phyloP scores from a whole-genome alignment of 2,888 invertebrate genomes.

The Cryptus armator region DNA sequence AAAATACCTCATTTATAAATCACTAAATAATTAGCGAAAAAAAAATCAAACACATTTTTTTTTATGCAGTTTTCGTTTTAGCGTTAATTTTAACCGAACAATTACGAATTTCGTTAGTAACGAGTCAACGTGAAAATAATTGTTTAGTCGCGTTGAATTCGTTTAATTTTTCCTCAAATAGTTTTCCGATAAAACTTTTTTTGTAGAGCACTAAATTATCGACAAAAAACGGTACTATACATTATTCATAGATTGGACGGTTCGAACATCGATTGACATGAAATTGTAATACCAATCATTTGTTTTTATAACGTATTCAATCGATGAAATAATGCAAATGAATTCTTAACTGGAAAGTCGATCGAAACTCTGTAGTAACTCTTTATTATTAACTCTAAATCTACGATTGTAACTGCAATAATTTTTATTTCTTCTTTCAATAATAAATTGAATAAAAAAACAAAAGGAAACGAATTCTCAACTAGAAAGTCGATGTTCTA shows the following conservation, averaged over 20 bases:
- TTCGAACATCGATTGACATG: background rate
- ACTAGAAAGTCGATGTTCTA: constrained; percentile 5
- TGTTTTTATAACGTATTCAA: background rate
- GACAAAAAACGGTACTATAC: background rate
- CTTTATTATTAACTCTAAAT: background rate
- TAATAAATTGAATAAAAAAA: background rate
- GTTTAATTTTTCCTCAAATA: background rate
- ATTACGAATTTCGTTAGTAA: background rate
- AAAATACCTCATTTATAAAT: no score
- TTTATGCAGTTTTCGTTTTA: no score
- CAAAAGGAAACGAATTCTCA: constrained; percentile 10
- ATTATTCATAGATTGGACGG: background rate
- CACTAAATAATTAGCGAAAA: no score
- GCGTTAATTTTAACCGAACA: background rate
- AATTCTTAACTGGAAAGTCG: no score
- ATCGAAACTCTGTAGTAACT: no score
- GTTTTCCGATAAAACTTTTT: background rate
- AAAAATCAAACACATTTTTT: no score
- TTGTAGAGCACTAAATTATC: background rate
- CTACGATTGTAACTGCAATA: background rate
- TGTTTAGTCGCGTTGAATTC: background rate
- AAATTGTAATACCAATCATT: background rate
- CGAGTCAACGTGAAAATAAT: background rate
- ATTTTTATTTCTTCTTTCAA: background rate
- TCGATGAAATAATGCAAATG: background rate